Evolutionary conservation across 2,888 invertebrate genomes (phyloP), one percentile per base, ranked within the genome.

Genomic region (Netelia fuscicornis): DNA sequence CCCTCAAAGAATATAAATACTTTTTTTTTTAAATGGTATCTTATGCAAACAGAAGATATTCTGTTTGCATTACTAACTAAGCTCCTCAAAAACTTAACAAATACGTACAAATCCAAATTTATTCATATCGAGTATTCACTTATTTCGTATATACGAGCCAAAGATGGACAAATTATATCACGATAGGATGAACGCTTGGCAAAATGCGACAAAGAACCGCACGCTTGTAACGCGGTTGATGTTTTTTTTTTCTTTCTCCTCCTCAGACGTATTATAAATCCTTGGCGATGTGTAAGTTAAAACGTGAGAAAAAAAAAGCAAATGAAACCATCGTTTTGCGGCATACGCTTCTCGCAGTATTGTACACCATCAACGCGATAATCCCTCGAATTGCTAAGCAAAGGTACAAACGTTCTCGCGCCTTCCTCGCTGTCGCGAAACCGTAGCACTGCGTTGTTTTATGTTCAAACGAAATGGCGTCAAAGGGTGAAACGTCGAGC

Each of bases 401-500:
- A 77, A 84, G 54, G 81, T 81, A 77, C 60, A 78, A 78, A 62
- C 65, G 8, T 42, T 52, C 77, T 62, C 77, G 81, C 71, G 44
- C 67, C 44, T 84, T 71, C 84, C 71, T 64, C 58, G 72, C 80
- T 25, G 10, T 25, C n/a, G 9, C 80, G 80, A 81, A 77, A 56
- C 81, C 84, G 9, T 17, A 11, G 48, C 62, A 64, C 77, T 81
- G 54, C 74, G 48, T 81, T 58, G 67, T 78, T 83, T 25, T 20
- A 44, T 60, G 58, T 56, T 65, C 56, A 72, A 65, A 72, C 65
- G 80, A 80, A 80, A 72, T 72, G 52, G 68, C 81, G 74, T 81
- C 81, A 84, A 84, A 84, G 84, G 84, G 84, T 84, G 81, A 9
- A 84, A 77, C 84, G 81, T 65, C 44, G 84, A 62, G 77, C 77